Percentiles rank a stretch among this genome's conserved stretches.
Conservation (phyloP, 2,113 vertebrate genomes). For the Epinephelus fuscoguttatus region DNA sequence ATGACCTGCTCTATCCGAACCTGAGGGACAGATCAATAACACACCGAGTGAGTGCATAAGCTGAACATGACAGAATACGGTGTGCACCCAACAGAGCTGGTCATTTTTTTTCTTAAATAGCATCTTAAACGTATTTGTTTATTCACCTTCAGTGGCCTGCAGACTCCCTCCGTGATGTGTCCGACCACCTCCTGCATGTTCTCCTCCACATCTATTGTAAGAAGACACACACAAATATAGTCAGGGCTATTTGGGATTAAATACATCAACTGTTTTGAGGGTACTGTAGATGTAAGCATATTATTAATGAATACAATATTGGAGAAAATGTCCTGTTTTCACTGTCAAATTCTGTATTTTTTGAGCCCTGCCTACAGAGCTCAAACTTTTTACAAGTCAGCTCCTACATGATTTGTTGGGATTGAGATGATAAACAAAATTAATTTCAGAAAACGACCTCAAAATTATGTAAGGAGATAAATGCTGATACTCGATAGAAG, state of each 20-base stretch:
- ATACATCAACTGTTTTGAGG: not conserved
- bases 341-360: not conserved
- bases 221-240: not conserved
- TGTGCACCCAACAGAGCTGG: not conserved
- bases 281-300: not conserved
- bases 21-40: slow-evolving; percentile 80
- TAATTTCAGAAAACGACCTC: not conserved
- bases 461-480: not conserved
- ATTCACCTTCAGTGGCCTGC: slow-evolving; percentile 95
- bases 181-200: slow-evolving; percentile 97
- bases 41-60: not conserved
- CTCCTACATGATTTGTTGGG: not conserved
- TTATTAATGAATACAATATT: not conserved
- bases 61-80: not conserved
- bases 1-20: slow-evolving; percentile 99
- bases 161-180: slow-evolving; percentile 98
- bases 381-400: not conserved
- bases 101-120: not conserved
- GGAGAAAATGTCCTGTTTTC: not conserved
- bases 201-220: slow-evolving; percentile 90
- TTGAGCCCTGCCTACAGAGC: not conserved
- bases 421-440: not conserved
- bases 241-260: not conserved
- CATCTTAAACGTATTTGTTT: not conserved
- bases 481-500: not conserved